Base-by-base conservation (phyloP, 2,888 invertebrate species). In the Ectemnius lituratus region DNA sequence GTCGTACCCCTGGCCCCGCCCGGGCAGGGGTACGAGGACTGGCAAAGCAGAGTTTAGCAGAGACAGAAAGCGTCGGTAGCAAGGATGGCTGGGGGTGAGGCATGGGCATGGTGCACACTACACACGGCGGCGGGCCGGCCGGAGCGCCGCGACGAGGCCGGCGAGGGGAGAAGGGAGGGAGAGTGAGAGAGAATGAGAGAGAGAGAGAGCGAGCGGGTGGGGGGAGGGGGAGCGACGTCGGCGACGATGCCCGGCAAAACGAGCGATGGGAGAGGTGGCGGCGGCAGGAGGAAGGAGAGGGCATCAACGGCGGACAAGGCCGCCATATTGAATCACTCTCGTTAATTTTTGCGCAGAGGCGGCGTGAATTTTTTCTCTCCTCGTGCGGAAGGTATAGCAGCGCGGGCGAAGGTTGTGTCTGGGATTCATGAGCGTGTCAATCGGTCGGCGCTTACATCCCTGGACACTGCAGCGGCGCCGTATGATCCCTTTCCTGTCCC, bases 291-390 rank as follows among this genome's bases (percentile, higher is more conserved):
- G 23, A 23, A 23, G 23, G 23, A 23, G 71, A 70, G 70, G 75
- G 73, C 83, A 80, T 80, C 75, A 81, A 78, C 78, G 68, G 66
- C 78, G 80, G 84, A 91, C 91, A 92, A 92, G 92, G 92, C 91
- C 92, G 92, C 93, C 93, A 93, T 93, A 92, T 92, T 92, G 92
- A 92, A 92, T 92, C 92, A 92, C 92, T 92, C 92, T 92, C 92
- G 92, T 92, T 92, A 92, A 92, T 92, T 92, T 92, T 91, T 84
- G 91, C 90, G 89, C 90, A 91, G 90, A 90, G 91, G 83, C 84
- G 81, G 84, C 83, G 86, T 86, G 85, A 87, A 87, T 87, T 88
- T 85, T 86, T 88, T 84, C 73, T 84, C 73, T 75, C 73, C 79
- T 73, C 62, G 67, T 70, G 72, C 67, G 77, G 64, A 82, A 77